Evolutionary conservation across 2,888 invertebrate species (phyloP).

Genomic region (Nymphalis c-album): DNA sequence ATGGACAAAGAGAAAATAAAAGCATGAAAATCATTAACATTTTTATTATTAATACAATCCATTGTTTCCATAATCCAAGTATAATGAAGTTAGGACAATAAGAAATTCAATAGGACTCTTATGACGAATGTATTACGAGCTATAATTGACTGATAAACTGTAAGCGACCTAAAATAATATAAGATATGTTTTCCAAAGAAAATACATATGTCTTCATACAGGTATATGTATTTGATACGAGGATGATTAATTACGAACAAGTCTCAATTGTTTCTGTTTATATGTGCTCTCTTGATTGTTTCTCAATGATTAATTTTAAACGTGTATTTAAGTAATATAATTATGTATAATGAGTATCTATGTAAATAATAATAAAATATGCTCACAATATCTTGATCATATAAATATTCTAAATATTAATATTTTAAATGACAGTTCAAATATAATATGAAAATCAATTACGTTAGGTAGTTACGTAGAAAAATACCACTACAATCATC

Average conservation of each 20-base stretch:
- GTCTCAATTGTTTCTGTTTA: background rate
- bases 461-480: constrained; percentile 1
- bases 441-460: too few relatives aligned
- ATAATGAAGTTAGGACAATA: background rate
- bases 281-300: background rate
- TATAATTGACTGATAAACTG: background rate
- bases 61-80: constrained; percentile 5
- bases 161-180: constrained; percentile 3
- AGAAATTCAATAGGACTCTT: background rate
- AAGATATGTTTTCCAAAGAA: background rate
- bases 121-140: background rate
- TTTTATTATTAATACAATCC: background rate
- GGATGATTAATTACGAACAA: constrained; percentile 5
- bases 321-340: too few relatives aligned
- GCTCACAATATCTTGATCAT: too few relatives aligned
- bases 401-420: too few relatives aligned
- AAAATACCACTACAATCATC: constrained; percentile 30
- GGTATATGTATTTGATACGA: background rate
- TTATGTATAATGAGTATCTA: too few relatives aligned
- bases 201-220: constrained; percentile 1
- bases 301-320: too few relatives aligned
- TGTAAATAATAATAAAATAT: too few relatives aligned
- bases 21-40: background rate
- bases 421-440: too few relatives aligned
- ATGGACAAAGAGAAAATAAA: background rate